Evolutionary conservation across 2,888 invertebrate species (phyloP), one percentile per base, ranked within the genome.

Genomic region (Nipponacmea schrenckii): DNA sequence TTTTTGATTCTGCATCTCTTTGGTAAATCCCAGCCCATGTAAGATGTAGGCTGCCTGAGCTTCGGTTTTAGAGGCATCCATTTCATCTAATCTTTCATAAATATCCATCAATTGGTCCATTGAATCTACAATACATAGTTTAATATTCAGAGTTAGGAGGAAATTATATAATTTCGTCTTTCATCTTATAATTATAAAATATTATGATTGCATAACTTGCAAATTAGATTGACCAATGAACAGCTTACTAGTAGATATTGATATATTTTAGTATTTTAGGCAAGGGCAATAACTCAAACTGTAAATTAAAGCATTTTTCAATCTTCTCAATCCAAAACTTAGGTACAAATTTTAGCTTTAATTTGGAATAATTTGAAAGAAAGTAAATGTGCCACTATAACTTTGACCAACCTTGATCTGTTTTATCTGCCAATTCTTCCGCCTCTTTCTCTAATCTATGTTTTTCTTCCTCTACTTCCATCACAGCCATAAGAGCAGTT

Each of bases 41-140:
- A 99, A 92, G 81, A 99, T 96, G 85, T 95, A 93, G 0, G 96
- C 97, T 8, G 99, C 99, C 78, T 96, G 93, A 1, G 95, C 94
- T 90, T 96, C 96, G 0, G 98, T 99, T 50, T 95, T 96, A 86
- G 96, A 97, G 0, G 98, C 96, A 77, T 95, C 94, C 90, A 99
- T 94, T 79, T 98, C 98, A 77, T 99, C 99, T 83, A 99, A 91
- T 27, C 98, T 93, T 83, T 99, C 98, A 88, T 99, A 99, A 31
- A 99, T 93, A 88, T 99, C 98, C 94, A 98, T 94, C 80, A 99
- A 90, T 88, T 97, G 95, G 84, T 99, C 98, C 89, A 98, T 96
- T 69, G 95, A 93, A 86, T 95, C 95, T 93, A 87, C 14, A 82
- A 82, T 70, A 17, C 62, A 62, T 45, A 7, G 39, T 39, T 39